Evolutionary conservation across 1,140 invertebrate species (phyloP), one percentile per base, ranked within the genome.

Genomic region (Odontomachus brunneus): DNA sequence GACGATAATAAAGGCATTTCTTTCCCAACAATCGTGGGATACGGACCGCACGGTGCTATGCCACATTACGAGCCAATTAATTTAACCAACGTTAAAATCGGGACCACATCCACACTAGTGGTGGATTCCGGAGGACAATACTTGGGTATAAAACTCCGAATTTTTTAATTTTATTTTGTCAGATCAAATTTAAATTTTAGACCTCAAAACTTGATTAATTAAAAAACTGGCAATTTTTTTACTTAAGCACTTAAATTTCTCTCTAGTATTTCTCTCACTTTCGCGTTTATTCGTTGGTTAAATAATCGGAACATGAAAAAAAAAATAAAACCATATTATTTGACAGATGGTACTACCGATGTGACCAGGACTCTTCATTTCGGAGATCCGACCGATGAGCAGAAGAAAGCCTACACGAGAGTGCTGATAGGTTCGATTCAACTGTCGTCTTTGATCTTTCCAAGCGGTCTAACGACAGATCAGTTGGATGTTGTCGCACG

Each of bases 281-380:
- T 53, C 44, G 9, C 17, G 44, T 24, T 60, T 74, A 17, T 60
- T 48, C 17, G 2, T 5, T 22, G 2, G 2, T 38, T 29, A 76
- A 65, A 4, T n/a, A 38, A 66, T 9, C 9, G 14, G 24, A 3
- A 76, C 4, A 26, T 26, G 4, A 74, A n/a, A 51, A 55, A 65
- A 14, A 19, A 7, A 44, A 29, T 62, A 12, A 74, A 22, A 49
- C 1, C 26, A 69, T 53, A 49, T 72, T 19, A 69, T 51, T 72
- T 92, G 86, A 9, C 81, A 95, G 98, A 99, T 94, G 98, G 98
- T 51, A 99, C 98, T 1, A 99, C 98, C 0, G 98, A 99, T 90
- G 97, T 99, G 0, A 98, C 98, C 0, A 95, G 99, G 80, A 99
- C 98, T 0, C 93, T 99, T 9, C 98, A 99, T 93, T 97, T 97